A percentile compares a stretch with the other conserved stretches of the same genome.
Evolutionary conservation across 37 sponge, comb jelly and placozoan genomes (phyloP).

Genomic region (Cladorhizidae sp.): DNA sequence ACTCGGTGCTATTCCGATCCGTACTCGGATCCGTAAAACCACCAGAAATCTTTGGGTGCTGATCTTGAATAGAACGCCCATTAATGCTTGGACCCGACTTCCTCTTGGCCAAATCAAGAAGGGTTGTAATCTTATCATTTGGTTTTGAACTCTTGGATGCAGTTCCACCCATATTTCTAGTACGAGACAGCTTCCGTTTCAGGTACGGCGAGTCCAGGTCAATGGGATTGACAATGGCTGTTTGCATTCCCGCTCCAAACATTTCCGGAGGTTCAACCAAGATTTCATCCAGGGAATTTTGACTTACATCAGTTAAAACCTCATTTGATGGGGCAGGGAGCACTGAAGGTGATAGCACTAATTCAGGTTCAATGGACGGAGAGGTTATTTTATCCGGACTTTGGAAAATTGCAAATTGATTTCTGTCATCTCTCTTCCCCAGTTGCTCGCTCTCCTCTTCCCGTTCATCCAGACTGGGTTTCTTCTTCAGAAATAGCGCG

Average conservation of each 20-base stretch:
- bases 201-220: background rate
- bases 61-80: background rate
- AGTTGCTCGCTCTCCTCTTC: background rate
- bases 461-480: too few species aligned
- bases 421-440: background rate
- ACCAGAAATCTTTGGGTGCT: background rate
- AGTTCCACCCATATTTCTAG: background rate
- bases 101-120: background rate
- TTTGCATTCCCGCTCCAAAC: background rate
- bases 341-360: too few species aligned
- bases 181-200: background rate
- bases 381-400: background rate
- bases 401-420: background rate
- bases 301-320: background rate
- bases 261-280: constrained; percentile 42
- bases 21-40: background rate
- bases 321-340: constrained; percentile 7
- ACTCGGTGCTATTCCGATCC: constrained; percentile 58
- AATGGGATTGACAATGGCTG: background rate
- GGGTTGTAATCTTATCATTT: background rate
- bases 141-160: background rate
- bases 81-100: background rate
- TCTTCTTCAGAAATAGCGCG: too few species aligned
- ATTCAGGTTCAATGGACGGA: background rate
- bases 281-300: constrained; percentile 43